phyloP scores from a whole-genome alignment of 2,888 invertebrate species.

The Drosophila austrosaltans region DNA sequence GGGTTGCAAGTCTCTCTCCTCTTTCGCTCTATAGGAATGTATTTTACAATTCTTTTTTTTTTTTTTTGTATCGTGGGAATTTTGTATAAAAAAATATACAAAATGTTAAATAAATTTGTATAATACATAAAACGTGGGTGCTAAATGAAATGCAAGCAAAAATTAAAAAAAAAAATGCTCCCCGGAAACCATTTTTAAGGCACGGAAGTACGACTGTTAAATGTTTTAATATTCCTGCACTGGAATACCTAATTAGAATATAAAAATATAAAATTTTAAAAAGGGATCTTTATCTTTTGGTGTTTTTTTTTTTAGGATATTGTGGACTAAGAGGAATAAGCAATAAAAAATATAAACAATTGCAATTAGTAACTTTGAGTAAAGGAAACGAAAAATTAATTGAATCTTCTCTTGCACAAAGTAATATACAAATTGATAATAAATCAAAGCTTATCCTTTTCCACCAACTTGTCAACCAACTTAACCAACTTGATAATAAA shows the following conservation, averaged over 20 bases:
- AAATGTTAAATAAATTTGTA: background rate
- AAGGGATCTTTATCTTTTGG: no score
- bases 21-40: constrained; percentile 46
- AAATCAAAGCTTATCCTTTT: background rate
- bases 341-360: background rate
- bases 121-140: constrained; percentile 3
- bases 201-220: no score
- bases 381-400: background rate
- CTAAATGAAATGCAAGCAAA: background rate
- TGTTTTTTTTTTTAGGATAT: no score
- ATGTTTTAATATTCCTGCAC: no score
- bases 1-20: constrained; percentile 35
- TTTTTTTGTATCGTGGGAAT: constrained; percentile 24
- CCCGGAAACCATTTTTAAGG: constrained; percentile 1
- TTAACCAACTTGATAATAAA: background rate
- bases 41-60: constrained; percentile 65
- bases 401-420: background rate
- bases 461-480: background rate
- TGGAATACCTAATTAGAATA: no score
- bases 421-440: background rate
- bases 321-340: no score
- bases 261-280: no score
- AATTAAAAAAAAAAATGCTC: background rate
- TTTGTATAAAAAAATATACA: constrained; percentile 1
- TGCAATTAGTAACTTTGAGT: background rate